These are phyloP conservation scores for Drosophila sturtevanti DNA, from an alignment of 1,140 invertebrate genomes.

Conservation along the genomic window DNA sequence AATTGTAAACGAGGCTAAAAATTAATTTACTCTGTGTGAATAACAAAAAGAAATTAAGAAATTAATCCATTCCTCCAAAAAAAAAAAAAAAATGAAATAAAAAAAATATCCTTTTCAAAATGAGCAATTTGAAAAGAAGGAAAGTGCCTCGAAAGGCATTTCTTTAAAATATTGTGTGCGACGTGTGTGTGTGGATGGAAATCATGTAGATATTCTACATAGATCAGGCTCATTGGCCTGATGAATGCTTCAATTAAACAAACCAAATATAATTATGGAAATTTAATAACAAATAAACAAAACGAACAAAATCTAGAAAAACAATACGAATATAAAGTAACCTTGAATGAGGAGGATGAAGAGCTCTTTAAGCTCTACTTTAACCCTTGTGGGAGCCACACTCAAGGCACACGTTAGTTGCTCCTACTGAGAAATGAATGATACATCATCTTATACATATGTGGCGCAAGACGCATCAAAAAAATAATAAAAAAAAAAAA, in stretches of 20 bases:
- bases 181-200: slow-evolving; percentile 15
- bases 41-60: background rate
- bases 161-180: slow-evolving; percentile 15
- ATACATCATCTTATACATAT: background rate
- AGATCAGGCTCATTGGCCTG: slow-evolving; percentile 8
- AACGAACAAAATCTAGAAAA: background rate
- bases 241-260: background rate
- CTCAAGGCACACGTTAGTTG: background rate
- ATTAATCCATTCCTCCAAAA: background rate
- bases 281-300: background rate
- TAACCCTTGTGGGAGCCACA: background rate
- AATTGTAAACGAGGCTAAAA: slow-evolving; percentile 20
- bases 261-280: background rate
- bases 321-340: slow-evolving; percentile 17
- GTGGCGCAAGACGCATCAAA: background rate
- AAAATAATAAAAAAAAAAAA: slow-evolving; percentile 1
- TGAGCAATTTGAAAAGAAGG: slow-evolving; percentile 10
- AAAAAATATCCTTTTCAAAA: background rate
- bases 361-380: slow-evolving; percentile 11
- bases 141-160: background rate
- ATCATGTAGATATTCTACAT: slow-evolving; percentile 40
- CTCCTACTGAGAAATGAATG: background rate
- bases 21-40: slow-evolving; percentile 2
- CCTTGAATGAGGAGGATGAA: background rate
- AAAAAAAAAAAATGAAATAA: slow-evolving; percentile 14